Conservation (phyloP, 2,113 vertebrate genomes). For the Struthidea cinerea region DNA sequence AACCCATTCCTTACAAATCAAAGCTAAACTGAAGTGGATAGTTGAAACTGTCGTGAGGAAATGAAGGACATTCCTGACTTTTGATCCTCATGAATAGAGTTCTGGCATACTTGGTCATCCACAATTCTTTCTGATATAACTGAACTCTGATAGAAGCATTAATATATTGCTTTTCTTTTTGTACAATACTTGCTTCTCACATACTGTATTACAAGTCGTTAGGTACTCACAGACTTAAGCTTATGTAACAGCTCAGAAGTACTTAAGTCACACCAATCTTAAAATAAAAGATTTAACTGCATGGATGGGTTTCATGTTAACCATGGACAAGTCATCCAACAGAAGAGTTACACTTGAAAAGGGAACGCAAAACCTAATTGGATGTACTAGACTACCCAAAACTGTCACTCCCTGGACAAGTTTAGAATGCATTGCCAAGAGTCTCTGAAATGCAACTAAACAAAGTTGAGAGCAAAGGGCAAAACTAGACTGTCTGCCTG, state of each 20-base stretch:
- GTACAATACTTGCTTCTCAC: not conserved
- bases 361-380: not conserved
- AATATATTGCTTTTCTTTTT: not conserved
- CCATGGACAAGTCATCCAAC: not conserved
- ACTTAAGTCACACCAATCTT: not conserved
- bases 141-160: not conserved
- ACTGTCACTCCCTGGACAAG: not conserved
- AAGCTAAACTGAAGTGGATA: not conserved
- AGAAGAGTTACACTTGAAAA: not conserved
- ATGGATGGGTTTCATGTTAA: not conserved
- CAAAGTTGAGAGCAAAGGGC: not conserved
- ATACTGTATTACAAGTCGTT: not conserved
- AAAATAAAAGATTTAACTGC: not conserved
- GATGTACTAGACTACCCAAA: fast-evolving
- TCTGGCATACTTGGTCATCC: not conserved
- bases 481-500: not conserved
- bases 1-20: fast-evolving
- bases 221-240: not conserved
- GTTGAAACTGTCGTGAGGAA: not conserved
- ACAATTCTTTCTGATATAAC: not conserved
- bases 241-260: not conserved
- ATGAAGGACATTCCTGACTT: not conserved
- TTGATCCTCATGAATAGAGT: not conserved
- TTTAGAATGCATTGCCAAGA: not conserved
- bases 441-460: not conserved